Conservation (phyloP, 2,888 invertebrate species). For the Laothoe populi region DNA sequence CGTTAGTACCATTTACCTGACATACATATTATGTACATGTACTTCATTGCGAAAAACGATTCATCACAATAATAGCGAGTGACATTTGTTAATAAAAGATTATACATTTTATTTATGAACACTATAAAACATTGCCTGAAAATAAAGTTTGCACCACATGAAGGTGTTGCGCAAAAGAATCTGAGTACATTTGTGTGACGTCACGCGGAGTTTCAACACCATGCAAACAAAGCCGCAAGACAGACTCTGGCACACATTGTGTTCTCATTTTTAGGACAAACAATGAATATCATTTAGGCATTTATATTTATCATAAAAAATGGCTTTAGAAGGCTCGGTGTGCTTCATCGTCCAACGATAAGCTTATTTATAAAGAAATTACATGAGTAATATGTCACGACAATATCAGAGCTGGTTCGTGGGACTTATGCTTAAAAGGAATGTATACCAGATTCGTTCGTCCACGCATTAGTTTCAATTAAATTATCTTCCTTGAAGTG, state of each 20-base stretch:
- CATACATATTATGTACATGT: not conserved
- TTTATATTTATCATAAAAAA: conserved; percentile 44
- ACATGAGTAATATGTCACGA: not conserved
- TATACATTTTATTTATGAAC: conserved; percentile 5
- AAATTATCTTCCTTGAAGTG: conserved; percentile 33
- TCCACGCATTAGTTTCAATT: conserved; percentile 25
- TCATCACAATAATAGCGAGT: not conserved
- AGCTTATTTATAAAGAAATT: not conserved
- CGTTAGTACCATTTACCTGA: not conserved
- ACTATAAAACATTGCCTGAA: conserved; percentile 4
- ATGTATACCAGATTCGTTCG: not conserved
- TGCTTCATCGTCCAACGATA: not conserved
- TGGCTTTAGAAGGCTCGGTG: conserved; percentile 21
- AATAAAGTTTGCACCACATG: conserved; percentile 31
- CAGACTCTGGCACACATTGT: conserved; percentile 56
- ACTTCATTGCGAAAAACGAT: not conserved
- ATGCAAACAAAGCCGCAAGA: conserved; percentile 66
- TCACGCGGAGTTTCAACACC: conserved; percentile 72
- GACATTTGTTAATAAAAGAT: not conserved
- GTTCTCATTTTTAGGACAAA: conserved; percentile 71
- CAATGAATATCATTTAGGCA: conserved; percentile 58
- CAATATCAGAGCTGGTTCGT: not conserved
- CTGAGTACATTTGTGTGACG: conserved; percentile 58
- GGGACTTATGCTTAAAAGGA: not conserved
- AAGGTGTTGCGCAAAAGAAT: conserved; percentile 54